Evolutionary conservation across 2,888 invertebrate species (phyloP), one percentile per base, ranked within the genome.

Genomic region (Macrosoma leucophasiata): DNA sequence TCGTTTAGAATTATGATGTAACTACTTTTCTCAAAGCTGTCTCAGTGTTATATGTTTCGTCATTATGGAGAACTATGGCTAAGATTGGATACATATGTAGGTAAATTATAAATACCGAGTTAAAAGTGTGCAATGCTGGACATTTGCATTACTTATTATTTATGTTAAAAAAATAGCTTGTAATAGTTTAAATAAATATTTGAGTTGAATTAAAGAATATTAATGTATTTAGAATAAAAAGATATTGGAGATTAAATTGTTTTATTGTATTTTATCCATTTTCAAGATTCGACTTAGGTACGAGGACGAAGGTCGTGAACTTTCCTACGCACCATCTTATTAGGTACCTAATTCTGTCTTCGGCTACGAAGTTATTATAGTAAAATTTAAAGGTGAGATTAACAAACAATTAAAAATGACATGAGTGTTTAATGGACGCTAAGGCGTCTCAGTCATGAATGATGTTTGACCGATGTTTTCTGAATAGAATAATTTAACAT

Each of bases 201-300:
- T 84, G 78, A 82, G 81, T 82, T 84, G 81, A 75, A 75, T 77
- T 79, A 78, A 77, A 79, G 69, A 84, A 84, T 81, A 84, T 84
- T 82, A 84, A 84, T 84, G 84, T 84, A 84, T 84, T 81, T 84
- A 84, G 84, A 84, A 79, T 84, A 82, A 84, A 81, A 82, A 82
- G 79, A 81, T 77, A 81, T 81, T 79, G 79, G 75, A 77, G 72
- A 72, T 50, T 48, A 45, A 33, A 13, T 32, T 39, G 41, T 49
- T 47, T 49, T 15, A 41, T 37, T 45, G 13, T n/a, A n/a, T n/a
- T n/a, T 15, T 33, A 18, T 10, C 26, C 18, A 13, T 9, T 18
- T 15, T 13, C 12, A 7, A 8, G 9, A 4, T 13, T 9, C 9
- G 6, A 17, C 22, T 30, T n/a, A n/a, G n/a, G n/a, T n/a, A n/a